These are phyloP conservation scores for Corella eumyota DNA, from an alignment of 23 tunicate genomes.

Conservation along the genomic window DNA sequence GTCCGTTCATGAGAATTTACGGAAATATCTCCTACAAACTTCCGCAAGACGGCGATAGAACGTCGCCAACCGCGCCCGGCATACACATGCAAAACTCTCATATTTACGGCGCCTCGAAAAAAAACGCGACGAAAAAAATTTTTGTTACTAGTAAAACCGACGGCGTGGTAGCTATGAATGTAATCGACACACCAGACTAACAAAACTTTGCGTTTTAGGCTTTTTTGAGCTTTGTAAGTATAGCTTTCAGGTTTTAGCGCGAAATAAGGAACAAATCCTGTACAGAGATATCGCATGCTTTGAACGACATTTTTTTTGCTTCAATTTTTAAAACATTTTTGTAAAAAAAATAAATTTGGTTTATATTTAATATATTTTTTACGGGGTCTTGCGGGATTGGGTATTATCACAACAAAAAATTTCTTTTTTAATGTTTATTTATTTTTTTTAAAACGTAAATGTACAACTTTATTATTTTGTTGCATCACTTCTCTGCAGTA, in stretches of 20 bases:
- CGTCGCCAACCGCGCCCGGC: not conserved
- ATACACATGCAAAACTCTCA: slow-evolving; percentile 7
- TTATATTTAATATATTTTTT: no score
- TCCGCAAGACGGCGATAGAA: slow-evolving; percentile 11
- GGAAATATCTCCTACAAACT: slow-evolving; percentile 80
- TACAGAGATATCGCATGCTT: no score
- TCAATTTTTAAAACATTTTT: no score
- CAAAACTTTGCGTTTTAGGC: not conserved
- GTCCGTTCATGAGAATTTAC: slow-evolving; percentile 63
- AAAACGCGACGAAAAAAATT: not conserved
- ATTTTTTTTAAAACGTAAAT: no score
- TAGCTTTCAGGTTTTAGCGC: slow-evolving; percentile 5
- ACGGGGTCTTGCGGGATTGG: no score
- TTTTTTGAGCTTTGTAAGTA: not conserved
- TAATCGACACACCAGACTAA: slow-evolving; percentile 6
- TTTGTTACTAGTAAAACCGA: not conserved
- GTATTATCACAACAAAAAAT: no score
- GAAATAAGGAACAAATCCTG: no score
- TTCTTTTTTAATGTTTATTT: no score
- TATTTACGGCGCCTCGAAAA: slow-evolving; percentile 17
- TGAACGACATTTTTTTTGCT: no score
- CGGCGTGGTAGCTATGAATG: not conserved
- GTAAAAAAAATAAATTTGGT: no score
- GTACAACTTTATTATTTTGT: no score
- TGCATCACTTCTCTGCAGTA: no score